phyloP scores from a whole-genome alignment of 2,888 invertebrate genomes.

The Drosophila tanythrix region DNA sequence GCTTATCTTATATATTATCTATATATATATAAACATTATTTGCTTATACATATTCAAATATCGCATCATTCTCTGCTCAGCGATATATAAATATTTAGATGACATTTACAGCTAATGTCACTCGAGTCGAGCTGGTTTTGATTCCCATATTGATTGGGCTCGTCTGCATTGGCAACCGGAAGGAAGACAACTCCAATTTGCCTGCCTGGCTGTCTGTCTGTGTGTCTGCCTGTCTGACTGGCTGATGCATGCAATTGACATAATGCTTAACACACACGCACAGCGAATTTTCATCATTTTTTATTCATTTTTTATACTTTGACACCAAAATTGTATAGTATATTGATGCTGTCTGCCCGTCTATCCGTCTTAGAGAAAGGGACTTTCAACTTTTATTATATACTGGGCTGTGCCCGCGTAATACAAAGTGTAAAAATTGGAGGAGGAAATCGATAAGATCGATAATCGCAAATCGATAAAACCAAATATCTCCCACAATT shows the following conservation, averaged over 20 bases:
- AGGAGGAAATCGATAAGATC: too few species aligned
- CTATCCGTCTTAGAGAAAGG: too few species aligned
- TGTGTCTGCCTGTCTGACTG: conserved; percentile 1
- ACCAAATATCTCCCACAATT: too few species aligned
- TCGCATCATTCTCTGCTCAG: background rate
- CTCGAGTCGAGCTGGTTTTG: conserved; percentile 28
- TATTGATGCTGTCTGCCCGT: too few species aligned
- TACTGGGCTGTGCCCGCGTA: too few species aligned
- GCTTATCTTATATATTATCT: too few species aligned
- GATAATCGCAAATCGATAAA: too few species aligned
- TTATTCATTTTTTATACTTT: background rate
- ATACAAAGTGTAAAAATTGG: too few species aligned
- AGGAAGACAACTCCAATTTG: conserved; percentile 54
- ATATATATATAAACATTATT: background rate
- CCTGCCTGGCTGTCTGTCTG: conserved; percentile 9
- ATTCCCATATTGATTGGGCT: conserved; percentile 35
- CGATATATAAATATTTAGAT: background rate
- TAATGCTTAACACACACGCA: conserved; percentile 30
- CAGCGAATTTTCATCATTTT: conserved; percentile 21
- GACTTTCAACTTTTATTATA: too few species aligned
- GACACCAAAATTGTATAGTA: too few species aligned
- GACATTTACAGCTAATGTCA: background rate
- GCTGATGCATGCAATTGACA: conserved; percentile 50
- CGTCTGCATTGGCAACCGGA: conserved; percentile 49
- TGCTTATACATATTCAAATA: background rate